A percentile compares a stretch with the other conserved stretches of the same genome.
These are phyloP conservation scores for Drosophila subobscura DNA, from an alignment of 1,140 invertebrate species.

Conservation along the genomic window DNA sequence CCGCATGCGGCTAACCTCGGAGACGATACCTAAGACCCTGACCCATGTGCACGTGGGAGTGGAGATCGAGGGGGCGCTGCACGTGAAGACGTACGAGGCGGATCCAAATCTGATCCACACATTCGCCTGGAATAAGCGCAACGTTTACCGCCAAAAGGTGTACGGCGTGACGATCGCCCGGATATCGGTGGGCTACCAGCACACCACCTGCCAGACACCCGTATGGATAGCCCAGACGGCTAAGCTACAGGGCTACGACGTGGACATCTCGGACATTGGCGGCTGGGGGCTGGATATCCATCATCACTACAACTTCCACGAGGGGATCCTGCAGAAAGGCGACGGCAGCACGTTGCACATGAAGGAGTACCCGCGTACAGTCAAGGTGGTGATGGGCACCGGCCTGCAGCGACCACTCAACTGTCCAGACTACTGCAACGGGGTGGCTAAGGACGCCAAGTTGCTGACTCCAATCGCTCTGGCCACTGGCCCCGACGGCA, in stretches of 20 bases:
- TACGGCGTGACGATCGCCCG: conserved; percentile 94
- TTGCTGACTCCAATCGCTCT: conserved; percentile 96
- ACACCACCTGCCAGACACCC: conserved; percentile 92
- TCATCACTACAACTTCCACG: conserved; percentile 99
- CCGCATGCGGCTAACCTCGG: conserved; percentile 94
- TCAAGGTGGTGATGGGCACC: conserved; percentile 96
- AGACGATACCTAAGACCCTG: conserved; percentile 90
- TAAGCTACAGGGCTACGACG: conserved; percentile 97
- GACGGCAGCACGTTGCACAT: conserved; percentile 96
- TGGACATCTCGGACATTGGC: conserved; percentile 97
- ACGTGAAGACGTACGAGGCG: conserved; percentile 96
- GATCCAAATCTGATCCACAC: conserved; percentile 97
- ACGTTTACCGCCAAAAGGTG: conserved; percentile 98
- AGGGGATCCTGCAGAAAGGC: conserved; percentile 98
- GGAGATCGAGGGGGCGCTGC: conserved; percentile 95
- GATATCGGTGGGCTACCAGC: conserved; percentile 97
- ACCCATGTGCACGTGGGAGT: conserved; percentile 94
- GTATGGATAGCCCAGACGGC: conserved; percentile 98
- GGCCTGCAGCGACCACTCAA: conserved; percentile 92
- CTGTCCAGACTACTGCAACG: conserved; percentile 92
- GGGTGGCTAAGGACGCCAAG: conserved; percentile 92
- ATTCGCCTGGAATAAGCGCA: conserved; percentile 98
- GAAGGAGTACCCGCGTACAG: conserved; percentile 95
- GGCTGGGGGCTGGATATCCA: conserved; percentile 99
- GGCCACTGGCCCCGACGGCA: conserved; percentile 97